A percentile compares a stretch with the other conserved stretches of the same genome.
Conservation (phyloP, 2,888 invertebrate genomes). For the Penaeus monodon region DNA sequence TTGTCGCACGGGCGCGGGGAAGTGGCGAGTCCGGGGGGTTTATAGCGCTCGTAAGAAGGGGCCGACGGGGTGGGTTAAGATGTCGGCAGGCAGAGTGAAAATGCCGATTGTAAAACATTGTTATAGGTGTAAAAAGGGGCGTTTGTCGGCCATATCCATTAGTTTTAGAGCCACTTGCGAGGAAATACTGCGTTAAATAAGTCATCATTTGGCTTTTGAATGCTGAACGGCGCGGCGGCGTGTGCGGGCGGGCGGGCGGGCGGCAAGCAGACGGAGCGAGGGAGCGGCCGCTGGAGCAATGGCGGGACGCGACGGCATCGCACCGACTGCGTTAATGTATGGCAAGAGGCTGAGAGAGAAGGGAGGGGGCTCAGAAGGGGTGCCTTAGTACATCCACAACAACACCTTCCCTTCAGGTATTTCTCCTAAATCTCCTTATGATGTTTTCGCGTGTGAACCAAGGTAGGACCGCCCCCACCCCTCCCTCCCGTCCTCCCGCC, state of each 20-base stretch:
- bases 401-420: not conserved
- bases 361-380: not conserved
- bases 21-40: conserved; percentile 37
- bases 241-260: not conserved
- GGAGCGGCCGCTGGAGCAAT: not conserved
- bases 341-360: not conserved
- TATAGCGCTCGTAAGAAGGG: conserved; percentile 54
- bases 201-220: conserved; percentile 51
- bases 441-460: conserved; percentile 14
- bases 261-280: not conserved
- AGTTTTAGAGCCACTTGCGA: conserved; percentile 56
- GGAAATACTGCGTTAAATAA: conserved; percentile 57
- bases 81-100: conserved; percentile 51
- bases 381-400: not conserved
- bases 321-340: not conserved
- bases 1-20: conserved; percentile 34
- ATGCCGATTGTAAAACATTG: conserved; percentile 62
- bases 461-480: not conserved
- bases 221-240: conserved; percentile 14
- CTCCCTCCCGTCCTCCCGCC: not conserved
- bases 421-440: conserved; percentile 11
- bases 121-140: conserved; percentile 50
- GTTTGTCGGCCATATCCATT: conserved; percentile 62
- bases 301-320: not conserved
- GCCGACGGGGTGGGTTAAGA: conserved; percentile 35